Percentiles rank a stretch among this genome's conserved stretches.
These are phyloP conservation scores for Gymnocypris eckloni DNA, from an alignment of 2,797 vertebrate genomes.

Conservation along the genomic window DNA sequence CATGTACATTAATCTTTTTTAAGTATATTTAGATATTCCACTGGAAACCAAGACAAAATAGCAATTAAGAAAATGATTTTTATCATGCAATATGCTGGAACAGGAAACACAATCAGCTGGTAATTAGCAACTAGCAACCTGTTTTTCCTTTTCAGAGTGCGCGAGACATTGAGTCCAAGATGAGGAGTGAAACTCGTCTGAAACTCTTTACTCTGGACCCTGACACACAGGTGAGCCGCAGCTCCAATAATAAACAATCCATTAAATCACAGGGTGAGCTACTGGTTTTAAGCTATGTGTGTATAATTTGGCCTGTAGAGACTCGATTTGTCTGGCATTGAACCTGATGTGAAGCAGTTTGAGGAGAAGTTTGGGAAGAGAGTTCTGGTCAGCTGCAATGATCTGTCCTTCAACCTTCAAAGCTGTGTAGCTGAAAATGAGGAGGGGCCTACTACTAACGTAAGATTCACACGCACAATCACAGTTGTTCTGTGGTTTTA, in stretches of 20 bases:
- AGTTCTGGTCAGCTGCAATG: constrained; percentile 91
- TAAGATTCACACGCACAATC: constrained; percentile 66
- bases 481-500: background rate
- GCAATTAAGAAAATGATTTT: background rate
- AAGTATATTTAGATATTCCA: background rate
- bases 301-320: constrained; percentile 77
- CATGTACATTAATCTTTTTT: background rate
- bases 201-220: constrained; percentile 95
- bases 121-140: background rate
- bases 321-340: constrained; percentile 89
- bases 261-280: constrained; percentile 16
- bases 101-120: constrained; percentile 13
- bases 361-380: constrained; percentile 96
- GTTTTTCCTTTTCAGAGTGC: constrained; percentile 77
- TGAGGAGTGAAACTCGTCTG: constrained; percentile 90
- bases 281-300: constrained; percentile 44
- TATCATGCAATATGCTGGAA: background rate
- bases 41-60: constrained; percentile 9
- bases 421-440: constrained; percentile 94
- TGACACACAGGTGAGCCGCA: constrained; percentile 89
- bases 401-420: constrained; percentile 95
- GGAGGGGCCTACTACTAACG: constrained; percentile 93
- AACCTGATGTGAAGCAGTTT: constrained; percentile 92
- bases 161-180: constrained; percentile 92
- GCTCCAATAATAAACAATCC: constrained; percentile 14